Evolutionary conservation across 1,140 invertebrate genomes (phyloP), one percentile per base, ranked within the genome.

Genomic region (Apis laboriosa): DNA sequence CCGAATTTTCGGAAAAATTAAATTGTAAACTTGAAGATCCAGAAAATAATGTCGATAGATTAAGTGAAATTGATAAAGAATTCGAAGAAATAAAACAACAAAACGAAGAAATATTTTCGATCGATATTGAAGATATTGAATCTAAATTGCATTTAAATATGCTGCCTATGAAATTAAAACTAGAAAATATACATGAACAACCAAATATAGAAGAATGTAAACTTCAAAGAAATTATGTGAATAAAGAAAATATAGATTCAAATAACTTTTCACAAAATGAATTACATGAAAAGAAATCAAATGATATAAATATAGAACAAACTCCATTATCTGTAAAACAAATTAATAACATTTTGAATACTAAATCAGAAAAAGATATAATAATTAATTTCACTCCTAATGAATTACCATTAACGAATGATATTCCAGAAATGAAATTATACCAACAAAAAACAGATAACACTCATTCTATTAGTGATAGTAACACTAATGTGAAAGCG

Each of bases 11-110:
- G 66, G 70, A 84, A 2, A 66, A 70, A 79, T 60, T 11, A 19
- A 15, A n/a, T 9, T 11, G 53, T 24, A 21, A 66, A 63, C 15
- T 21, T 17, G 56, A 56, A 73, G 43, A 13, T 60, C 8, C 11
- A 49, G 34, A 63, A 43, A 34, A 61, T 60, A 56, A 87, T 64
- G 61, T 61, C 1, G 60, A 77, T 43, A 19, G 75, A 61, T 74
- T 72, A 55, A 83, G 34, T 60, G 21, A 12, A 19, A 34, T 82
- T n/a, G 66, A 84, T n/a, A 43, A 64, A 21, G 34, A 84, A 58
- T 86, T 87, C 49, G 72, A 86, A 56, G 49, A 84, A 68, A 84
- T 86, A 49, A 81, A 86, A 68, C n/a, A 34, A 12, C 58, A 80
- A 11, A 77, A 13, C 43, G 19, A 64, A 28, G 34, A 60, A 60